Base-by-base conservation (phyloP, 2,888 invertebrate genomes). In the Agonopterix heracliana region DNA sequence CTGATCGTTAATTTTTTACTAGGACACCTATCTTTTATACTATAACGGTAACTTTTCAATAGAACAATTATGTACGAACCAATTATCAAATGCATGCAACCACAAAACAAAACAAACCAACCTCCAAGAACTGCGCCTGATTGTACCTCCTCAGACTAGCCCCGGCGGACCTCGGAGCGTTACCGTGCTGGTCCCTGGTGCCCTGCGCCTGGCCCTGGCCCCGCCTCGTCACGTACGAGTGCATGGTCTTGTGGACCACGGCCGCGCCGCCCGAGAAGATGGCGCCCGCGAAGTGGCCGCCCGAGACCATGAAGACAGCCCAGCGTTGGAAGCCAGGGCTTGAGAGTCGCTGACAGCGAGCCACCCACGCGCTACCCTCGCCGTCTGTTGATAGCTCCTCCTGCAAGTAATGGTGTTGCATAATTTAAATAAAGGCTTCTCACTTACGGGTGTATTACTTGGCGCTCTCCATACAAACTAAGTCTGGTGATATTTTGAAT, bases 121-220 rank as follows among this genome's bases (percentile, higher is more conserved):
- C 95, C 90, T 94, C 92, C 36, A 90, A 78, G 55, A 95, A 91
- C 46, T 94, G 91, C 26, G 91, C 90, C 75, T 96, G 95, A 68
- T 96, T 96, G 70, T 95, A 93, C 52, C 96, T 88, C 47, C 96
- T 82, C 35, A 96, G 78, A 63, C 92, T 93, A 1, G 96, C 93
- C 0, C 96, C 96, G 0, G 95, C 95, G 45, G 96, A 96, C 65
- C 93, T 92, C 0, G 94, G 91, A 46, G 92, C 91, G 41, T 90
- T 91, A 0, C 91, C 91, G 11, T 81, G 74, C 26, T 73, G 69
- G 69, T 96, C 96, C 43, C 92, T 83, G 0, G 90, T 81, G 9
- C 89, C 88, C 77, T 97, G 96, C 0, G 93, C 89, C 40, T 94
- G 93, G 0, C 96, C 96, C 74, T 96, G 95, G 38, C 95, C 95